Conservation (phyloP, 1,140 invertebrate genomes). For the Nasonia longicornis region DNA sequence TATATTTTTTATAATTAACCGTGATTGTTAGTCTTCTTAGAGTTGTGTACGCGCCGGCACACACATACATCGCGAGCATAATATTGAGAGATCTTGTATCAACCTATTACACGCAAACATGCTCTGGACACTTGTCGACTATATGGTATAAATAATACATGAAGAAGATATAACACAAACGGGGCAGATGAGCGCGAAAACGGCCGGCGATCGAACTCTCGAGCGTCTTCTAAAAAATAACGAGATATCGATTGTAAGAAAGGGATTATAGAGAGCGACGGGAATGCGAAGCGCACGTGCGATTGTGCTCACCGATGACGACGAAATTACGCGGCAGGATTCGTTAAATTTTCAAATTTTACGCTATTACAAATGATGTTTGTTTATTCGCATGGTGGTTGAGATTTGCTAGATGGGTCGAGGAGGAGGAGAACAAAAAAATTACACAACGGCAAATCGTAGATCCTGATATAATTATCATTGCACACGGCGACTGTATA, state of each 20-base stretch:
- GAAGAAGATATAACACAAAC: slow-evolving; percentile 2
- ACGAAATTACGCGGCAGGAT: slow-evolving; percentile 16
- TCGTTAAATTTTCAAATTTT: slow-evolving; percentile 43
- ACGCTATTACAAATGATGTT: slow-evolving; percentile 35
- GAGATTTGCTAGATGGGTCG: neutral
- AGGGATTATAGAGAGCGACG: neutral
- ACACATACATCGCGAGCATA: neutral
- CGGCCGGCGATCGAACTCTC: neutral
- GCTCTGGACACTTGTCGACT: no score
- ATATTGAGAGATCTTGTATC: neutral
- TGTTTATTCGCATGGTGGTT: slow-evolving; percentile 25
- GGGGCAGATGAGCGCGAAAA: neutral
- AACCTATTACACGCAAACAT: neutral
- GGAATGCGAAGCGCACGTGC: slow-evolving; percentile 12
- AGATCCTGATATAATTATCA: slow-evolving; percentile 32
- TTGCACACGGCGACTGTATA: slow-evolving; percentile 36
- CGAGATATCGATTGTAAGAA: neutral
- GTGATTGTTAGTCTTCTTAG: slow-evolving; percentile 12
- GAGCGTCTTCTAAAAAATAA: neutral
- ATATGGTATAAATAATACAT: neutral
- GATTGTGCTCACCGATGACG: slow-evolving; percentile 14
- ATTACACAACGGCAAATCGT: neutral
- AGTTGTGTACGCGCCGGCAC: neutral
- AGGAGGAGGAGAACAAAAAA: neutral
- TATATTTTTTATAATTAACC: slow-evolving; percentile 42